Base-by-base conservation (phyloP, 2,797 vertebrate genomes). In the Erithacus rubecula region DNA sequence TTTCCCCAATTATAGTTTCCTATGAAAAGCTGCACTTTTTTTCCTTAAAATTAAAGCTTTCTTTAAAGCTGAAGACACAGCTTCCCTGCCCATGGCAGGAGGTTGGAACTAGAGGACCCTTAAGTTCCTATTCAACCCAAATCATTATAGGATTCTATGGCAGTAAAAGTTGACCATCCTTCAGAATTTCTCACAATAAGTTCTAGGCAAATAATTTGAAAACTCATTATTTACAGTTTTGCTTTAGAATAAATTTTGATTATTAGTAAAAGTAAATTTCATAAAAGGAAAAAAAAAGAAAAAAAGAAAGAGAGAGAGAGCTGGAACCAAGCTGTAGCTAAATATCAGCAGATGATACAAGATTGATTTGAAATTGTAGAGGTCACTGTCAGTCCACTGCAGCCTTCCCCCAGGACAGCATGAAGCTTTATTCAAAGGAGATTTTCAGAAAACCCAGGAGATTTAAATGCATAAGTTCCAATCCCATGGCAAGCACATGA, bases 401-500 rank as follows among this genome's bases (percentile, higher is more conserved):
- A 56, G 34, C 51, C 75, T 77, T 80, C 52, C 7, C 14, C 46
- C 3, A 3, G 63, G 78, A 77, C 74, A 85, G 36, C 2, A 0
- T 9, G 46, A 74, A 94, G 93, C 39, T 92, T 87, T 94, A 85
- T 55, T 71, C 62, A 90, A 96, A 96, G 89, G 32, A 76, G 94
- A 88, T 93, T 92, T 87, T 92, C 14, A 0, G 78, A 80, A 90
- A 96, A 83, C 64, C 67, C 43, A 58, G 29, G 83, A 90, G 91
- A 94, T 94, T 90, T 94, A 96, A 93, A 90, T 87, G 51, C 75
- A 18, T 82, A 94, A 90, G 20, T 84, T 90, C 85, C 94, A 93
- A 69, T 93, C 82, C 82, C 78, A 91, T 67, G 80, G 70, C 56
- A 80, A 84, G 78, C 15, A 0, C 68, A 46, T 44, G 70, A 95